Evolutionary conservation across 2,888 invertebrate species (phyloP).

Genomic region (Agrotis puta): DNA sequence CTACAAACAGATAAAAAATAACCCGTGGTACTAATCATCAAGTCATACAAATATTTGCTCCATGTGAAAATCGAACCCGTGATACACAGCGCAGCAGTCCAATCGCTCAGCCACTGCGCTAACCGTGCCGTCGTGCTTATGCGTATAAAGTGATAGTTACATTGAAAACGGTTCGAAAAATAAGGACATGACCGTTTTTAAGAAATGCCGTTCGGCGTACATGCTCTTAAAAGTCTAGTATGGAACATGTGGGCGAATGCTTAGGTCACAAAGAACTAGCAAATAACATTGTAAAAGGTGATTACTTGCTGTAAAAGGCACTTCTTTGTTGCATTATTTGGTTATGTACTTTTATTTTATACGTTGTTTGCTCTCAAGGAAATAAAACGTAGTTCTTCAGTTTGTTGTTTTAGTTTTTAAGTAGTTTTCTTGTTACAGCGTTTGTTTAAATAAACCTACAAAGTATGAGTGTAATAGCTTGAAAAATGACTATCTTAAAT

Average conservation of each 20-base stretch:
- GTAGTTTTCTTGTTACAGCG: neutral
- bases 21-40: no score
- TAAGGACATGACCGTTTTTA: no score
- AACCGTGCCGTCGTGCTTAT: no score
- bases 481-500: neutral
- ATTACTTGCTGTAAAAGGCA: neutral
- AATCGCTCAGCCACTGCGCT: no score
- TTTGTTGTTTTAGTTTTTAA: neutral
- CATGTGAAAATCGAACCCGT: no score
- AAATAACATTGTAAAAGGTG: conserved; percentile 13
- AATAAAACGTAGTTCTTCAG: conserved; percentile 4
- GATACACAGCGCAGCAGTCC: no score
- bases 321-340: conserved; percentile 31
- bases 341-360: conserved; percentile 19
- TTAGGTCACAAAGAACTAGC: neutral
- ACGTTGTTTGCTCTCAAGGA: neutral
- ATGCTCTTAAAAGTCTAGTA: neutral
- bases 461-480: no score
- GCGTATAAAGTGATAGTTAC: no score
- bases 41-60: no score
- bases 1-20: no score
- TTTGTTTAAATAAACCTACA: neutral
- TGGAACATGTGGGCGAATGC: neutral
- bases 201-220: no score
- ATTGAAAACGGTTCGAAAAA: no score